Percentiles rank a stretch among this genome's conserved stretches.
Evolutionary conservation across 2,113 vertebrate species (phyloP).

Genomic region (Podarcis raffonei): DNA sequence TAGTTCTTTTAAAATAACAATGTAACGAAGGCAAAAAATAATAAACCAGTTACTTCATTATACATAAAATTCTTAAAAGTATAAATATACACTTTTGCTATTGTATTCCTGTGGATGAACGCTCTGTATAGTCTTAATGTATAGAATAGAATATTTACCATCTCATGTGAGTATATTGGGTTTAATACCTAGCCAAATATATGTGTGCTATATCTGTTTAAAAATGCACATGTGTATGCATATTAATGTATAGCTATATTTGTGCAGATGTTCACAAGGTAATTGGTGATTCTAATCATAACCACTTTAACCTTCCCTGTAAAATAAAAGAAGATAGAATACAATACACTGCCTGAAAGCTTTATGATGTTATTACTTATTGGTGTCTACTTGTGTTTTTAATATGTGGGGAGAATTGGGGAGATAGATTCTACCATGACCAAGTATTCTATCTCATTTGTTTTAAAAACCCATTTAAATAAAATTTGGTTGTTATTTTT

Average conservation of each 20-base stretch:
- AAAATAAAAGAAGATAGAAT: constrained; percentile 44
- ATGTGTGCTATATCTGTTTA: background rate
- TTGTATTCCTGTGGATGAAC: background rate
- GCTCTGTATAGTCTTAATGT: constrained; percentile 39
- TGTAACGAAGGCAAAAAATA: constrained; percentile 6
- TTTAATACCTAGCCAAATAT: constrained; percentile 7
- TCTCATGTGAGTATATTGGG: constrained; percentile 15
- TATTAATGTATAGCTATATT: constrained; percentile 24
- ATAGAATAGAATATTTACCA: background rate
- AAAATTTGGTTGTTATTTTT: constrained; percentile 41
- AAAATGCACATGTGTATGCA: constrained; percentile 15
- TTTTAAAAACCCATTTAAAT: constrained; percentile 38
- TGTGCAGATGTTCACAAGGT: constrained; percentile 48
- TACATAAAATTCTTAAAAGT: constrained; percentile 14
- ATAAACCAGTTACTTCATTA: background rate
- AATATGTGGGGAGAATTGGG: background rate
- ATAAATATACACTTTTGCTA: background rate
- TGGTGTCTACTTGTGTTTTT: constrained; percentile 39
- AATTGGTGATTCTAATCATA: constrained; percentile 39
- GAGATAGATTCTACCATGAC: background rate
- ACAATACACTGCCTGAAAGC: constrained; percentile 26
- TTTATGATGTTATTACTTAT: constrained; percentile 44
- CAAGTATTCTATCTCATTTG: constrained; percentile 27
- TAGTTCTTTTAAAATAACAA: background rate
- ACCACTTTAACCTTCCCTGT: constrained; percentile 46